Evolutionary conservation across 1,140 invertebrate species (phyloP), one percentile per base, ranked within the genome.

Genomic region (Metopolophium dirhodum): DNA sequence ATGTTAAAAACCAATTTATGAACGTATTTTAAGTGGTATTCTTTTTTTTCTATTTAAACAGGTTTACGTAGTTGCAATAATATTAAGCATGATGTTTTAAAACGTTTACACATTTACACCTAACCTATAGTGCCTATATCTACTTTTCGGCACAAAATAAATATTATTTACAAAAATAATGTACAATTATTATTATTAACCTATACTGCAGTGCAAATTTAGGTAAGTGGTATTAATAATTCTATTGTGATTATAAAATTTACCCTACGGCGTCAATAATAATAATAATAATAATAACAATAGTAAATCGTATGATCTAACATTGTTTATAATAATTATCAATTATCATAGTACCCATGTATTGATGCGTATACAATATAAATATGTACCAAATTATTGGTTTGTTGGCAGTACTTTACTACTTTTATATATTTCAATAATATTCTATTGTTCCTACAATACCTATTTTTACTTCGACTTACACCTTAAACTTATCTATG

Each of bases 401-500:
- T 68, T 30, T 68, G 61, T 68, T n/a, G 61, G 61, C 61, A 77
- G 61, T n/a, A 26, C 9, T 30, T 68, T n/a, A 77, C 30, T n/a
- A 26, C 9, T 30, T 68, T 68, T n/a, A 30, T 61, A 61, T 30
- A 77, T n/a, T 77, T 77, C n/a, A 77, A n/a, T 77, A n/a, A 30
- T 18, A 77, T n/a, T n/a, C 11, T 77, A 77, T 20, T n/a, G 30
- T 77, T 77, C 30, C n/a, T n/a, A n/a, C 61, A 68, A 4, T n/a
- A 77, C 30, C 4, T 77, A 77, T 77, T n/a, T 77, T n/a, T 18
- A n/a, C 14, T 77, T n/a, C 30, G 14, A 18, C 61, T 77, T 77
- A 77, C 14, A 87, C 20, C 11, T 47, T 87, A 51, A 88, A 88
- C 41, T 51, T 88, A 51, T 88, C 35, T 35, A 88, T 88, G 86